Percentiles rank a stretch among this genome's conserved stretches.
Conservation (phyloP, 30 jellyfish, hydroid and myxozoan species). For the Aurelia aurita complex sp. Pacific region DNA sequence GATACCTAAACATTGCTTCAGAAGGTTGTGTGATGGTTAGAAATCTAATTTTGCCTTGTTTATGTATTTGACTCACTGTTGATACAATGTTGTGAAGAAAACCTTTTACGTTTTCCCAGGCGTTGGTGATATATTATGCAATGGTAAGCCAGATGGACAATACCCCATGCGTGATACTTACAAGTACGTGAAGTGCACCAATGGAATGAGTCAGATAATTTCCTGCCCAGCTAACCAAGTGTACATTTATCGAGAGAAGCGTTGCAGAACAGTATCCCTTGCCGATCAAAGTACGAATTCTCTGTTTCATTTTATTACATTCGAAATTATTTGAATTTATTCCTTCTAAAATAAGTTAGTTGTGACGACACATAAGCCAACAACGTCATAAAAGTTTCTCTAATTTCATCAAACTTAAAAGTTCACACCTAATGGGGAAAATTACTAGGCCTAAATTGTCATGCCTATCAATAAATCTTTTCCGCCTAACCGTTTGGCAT, state of each 20-base stretch:
- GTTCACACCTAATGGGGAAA: too few species aligned
- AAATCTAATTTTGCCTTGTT: too few species aligned
- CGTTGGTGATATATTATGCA: conserved; percentile 25
- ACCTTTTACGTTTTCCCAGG: not conserved
- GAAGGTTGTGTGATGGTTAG: too few species aligned
- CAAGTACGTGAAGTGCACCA: conserved; percentile 58
- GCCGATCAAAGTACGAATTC: conserved; percentile 33
- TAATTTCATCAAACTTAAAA: not conserved
- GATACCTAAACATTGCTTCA: too few species aligned
- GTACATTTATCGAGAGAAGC: conserved; percentile 36
- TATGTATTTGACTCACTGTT: too few species aligned
- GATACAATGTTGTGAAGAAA: too few species aligned
- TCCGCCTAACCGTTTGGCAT: too few species aligned
- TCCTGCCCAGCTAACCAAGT: conserved; percentile 57
- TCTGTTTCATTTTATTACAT: too few species aligned
- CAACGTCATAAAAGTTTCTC: not conserved
- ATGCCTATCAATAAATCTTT: too few species aligned
- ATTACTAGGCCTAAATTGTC: too few species aligned
- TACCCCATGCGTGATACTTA: conserved; percentile 66
- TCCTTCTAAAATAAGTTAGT: not conserved
- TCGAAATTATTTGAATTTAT: not conserved
- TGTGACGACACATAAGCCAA: not conserved
- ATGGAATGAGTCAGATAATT: conserved; percentile 20
- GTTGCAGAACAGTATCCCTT: conserved; percentile 32
- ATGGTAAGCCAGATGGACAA: conserved; percentile 69